phyloP scores from a whole-genome alignment of 2,888 invertebrate genomes.

The Cinara cedri region DNA sequence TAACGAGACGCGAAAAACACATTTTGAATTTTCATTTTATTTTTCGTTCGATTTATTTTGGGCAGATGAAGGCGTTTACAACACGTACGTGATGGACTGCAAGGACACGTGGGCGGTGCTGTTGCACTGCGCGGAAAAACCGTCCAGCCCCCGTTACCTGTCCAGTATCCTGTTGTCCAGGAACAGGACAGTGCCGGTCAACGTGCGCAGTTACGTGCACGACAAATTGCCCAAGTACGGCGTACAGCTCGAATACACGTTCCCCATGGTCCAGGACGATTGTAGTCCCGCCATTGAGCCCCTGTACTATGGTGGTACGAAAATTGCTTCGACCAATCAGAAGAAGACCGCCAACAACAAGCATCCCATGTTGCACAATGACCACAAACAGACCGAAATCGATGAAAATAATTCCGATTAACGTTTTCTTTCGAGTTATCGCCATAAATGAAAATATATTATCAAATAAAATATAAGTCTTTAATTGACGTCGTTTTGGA shows the following conservation, averaged over 20 bases:
- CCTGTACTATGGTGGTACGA: constrained; percentile 53
- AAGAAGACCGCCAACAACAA: constrained; percentile 31
- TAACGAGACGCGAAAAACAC: too few relatives aligned
- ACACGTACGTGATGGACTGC: constrained; percentile 85
- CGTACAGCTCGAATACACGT: constrained; percentile 84
- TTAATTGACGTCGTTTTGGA: too few relatives aligned
- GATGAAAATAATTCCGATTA: neutral
- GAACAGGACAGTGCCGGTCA: constrained; percentile 68
- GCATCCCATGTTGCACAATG: constrained; percentile 56
- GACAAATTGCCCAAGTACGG: constrained; percentile 80
- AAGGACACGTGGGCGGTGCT: constrained; percentile 82
- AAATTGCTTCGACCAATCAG: neutral
- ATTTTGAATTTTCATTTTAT: too few relatives aligned
- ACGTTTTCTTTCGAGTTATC: too few relatives aligned
- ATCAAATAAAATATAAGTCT: too few relatives aligned
- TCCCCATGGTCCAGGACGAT: constrained; percentile 77
- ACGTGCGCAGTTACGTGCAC: constrained; percentile 75
- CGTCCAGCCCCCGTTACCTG: constrained; percentile 76
- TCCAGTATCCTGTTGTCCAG: constrained; percentile 82
- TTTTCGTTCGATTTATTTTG: neutral
- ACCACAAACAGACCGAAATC: constrained; percentile 4
- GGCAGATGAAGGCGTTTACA: constrained; percentile 75
- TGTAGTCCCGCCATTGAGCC: constrained; percentile 63
- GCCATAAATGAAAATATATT: too few relatives aligned
- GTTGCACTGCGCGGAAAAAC: constrained; percentile 85